Evolutionary conservation across 2,113 vertebrate species (phyloP).

Genomic region (Centropus bengalensis): DNA sequence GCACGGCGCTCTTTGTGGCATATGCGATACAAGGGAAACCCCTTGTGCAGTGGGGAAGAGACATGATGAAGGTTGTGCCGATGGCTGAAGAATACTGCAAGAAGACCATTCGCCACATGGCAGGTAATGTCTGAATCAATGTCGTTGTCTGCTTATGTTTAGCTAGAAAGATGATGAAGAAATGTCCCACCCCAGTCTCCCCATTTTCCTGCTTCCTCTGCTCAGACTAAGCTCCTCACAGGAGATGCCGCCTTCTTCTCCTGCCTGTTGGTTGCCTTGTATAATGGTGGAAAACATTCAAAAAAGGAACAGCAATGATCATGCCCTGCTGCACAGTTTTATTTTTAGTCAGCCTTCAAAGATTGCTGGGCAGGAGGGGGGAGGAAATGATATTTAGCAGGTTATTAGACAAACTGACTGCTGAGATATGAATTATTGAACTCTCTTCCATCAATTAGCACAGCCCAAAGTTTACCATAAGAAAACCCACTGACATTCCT

Average conservation of each 20-base stretch:
- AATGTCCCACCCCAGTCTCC: background rate
- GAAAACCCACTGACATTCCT: background rate
- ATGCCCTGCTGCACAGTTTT: background rate
- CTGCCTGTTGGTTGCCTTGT: background rate
- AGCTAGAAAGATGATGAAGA: background rate
- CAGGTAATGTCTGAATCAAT: conserved; percentile 77
- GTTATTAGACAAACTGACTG: background rate
- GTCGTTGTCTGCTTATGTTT: background rate
- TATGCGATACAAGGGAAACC: conserved; percentile 91
- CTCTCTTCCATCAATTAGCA: background rate
- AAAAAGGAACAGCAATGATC: background rate
- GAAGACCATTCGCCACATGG: conserved; percentile 95
- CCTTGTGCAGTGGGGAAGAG: conserved; percentile 88
- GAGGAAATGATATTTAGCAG: background rate
- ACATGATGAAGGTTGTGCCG: conserved; percentile 87
- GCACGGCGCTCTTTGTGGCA: conserved; percentile 91
- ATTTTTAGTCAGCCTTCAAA: conserved; percentile 2
- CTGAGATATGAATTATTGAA: background rate
- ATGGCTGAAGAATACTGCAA: conserved; percentile 92
- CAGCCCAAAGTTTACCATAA: background rate
- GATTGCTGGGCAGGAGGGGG: background rate
- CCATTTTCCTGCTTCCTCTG: background rate
- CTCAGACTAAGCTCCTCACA: background rate
- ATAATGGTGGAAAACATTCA: background rate
- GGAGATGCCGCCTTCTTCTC: background rate